Evolutionary conservation across 2,113 vertebrate genomes (phyloP).

Genomic region (Ivindomyrus marchei): DNA sequence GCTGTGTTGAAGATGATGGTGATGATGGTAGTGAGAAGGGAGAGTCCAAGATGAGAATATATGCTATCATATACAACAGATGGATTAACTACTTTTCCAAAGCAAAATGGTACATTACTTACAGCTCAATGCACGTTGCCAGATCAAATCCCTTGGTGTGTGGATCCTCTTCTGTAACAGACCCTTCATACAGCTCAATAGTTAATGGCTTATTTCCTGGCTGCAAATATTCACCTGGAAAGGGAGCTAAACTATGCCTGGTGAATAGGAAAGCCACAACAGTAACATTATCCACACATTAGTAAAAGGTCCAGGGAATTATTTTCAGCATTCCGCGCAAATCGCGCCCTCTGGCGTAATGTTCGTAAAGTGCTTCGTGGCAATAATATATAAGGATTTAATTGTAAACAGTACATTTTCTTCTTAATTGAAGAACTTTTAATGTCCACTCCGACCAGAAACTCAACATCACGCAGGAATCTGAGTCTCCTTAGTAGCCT

Average conservation of each 20-base stretch:
- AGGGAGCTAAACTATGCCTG: conserved; percentile 70
- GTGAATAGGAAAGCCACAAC: not conserved
- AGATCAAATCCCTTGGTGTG: conserved; percentile 84
- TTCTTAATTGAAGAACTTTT: conserved; percentile 55
- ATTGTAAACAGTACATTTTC: conserved; percentile 60
- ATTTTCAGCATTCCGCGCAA: not conserved
- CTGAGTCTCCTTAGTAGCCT: conserved; percentile 72
- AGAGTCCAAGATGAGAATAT: not conserved
- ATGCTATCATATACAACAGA: not conserved
- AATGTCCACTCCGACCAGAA: conserved; percentile 80
- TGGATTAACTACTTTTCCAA: not conserved
- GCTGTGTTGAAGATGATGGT: conserved; percentile 44
- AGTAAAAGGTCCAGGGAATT: not conserved
- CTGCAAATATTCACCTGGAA: conserved; percentile 70
- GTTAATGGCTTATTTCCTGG: conserved; percentile 65
- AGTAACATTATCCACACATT: not conserved
- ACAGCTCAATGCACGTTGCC: conserved; percentile 85
- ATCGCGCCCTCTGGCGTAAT: not conserved
- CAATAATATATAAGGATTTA: not conserved
- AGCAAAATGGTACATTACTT: conserved; percentile 48
- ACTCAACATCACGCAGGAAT: conserved; percentile 68
- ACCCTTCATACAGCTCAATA: conserved; percentile 79
- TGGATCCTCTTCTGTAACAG: conserved; percentile 75
- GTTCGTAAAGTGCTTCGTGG: not conserved
- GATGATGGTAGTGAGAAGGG: not conserved